phyloP scores from a whole-genome alignment of 2,797 vertebrate species.

The Diglossa cyanea region DNA sequence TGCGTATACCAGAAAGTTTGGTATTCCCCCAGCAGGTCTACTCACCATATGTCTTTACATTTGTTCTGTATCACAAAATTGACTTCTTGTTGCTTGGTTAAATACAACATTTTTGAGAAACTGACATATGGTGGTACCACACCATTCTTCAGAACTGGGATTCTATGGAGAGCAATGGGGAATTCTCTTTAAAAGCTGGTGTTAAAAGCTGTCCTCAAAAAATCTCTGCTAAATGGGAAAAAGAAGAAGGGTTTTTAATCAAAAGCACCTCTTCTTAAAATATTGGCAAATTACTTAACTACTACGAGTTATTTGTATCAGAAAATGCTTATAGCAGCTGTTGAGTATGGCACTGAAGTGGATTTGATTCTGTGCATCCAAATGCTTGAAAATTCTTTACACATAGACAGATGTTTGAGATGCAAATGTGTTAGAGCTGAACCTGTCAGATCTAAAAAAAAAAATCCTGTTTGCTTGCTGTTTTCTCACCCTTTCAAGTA shows the following conservation, averaged over 20 bases:
- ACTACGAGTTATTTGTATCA: neutral
- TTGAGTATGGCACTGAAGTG: neutral
- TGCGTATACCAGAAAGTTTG: constrained; percentile 4
- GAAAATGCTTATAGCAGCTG: neutral
- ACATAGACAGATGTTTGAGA: constrained; percentile 40
- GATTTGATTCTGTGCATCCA: neutral
- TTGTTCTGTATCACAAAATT: constrained; percentile 51
- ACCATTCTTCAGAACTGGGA: neutral
- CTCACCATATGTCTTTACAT: constrained; percentile 66
- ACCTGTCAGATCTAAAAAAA: constrained; percentile 40
- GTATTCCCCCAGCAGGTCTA: constrained; percentile 51
- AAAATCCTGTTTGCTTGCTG: neutral
- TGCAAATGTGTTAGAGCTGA: constrained; percentile 33
- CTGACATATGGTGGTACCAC: constrained; percentile 16
- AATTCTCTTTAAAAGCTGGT: constrained; percentile 38
- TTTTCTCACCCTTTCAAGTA: constrained; percentile 23
- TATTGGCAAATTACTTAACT: neutral
- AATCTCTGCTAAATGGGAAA: neutral
- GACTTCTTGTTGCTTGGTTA: constrained; percentile 47
- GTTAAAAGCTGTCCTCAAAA: constrained; percentile 17
- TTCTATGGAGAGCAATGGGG: constrained; percentile 2
- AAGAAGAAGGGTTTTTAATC: neutral
- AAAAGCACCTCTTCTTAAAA: neutral
- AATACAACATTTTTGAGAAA: constrained; percentile 45
- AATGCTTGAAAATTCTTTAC: constrained; percentile 31